Conservation (phyloP, 2,797 vertebrate species). For the Sebastes iracundus region DNA sequence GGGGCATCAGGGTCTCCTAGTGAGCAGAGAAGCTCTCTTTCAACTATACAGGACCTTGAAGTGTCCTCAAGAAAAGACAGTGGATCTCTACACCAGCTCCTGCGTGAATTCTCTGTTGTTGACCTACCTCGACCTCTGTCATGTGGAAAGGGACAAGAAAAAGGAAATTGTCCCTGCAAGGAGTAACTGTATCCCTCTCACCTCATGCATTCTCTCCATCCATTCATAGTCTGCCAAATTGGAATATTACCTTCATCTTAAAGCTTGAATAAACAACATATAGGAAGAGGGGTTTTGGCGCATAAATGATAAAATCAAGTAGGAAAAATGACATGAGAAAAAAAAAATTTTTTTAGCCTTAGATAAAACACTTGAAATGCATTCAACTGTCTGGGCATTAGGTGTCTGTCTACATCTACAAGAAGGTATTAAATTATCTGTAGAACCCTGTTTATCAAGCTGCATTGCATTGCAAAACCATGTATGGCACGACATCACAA, state of each 20-base stretch:
- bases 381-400: neutral
- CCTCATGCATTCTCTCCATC: neutral
- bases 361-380: neutral
- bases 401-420: neutral
- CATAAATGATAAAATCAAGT: neutral
- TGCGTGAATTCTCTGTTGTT: neutral
- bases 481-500: neutral
- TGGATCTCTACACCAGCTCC: neutral
- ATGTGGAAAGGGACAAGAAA: neutral
- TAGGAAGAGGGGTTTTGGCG: neutral
- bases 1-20: neutral
- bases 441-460: neutral
- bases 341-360: neutral
- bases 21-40: neutral
- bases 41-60: neutral
- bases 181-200: neutral
- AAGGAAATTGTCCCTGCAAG: neutral
- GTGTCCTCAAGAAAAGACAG: slow-evolving; percentile 21
- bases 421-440: neutral
- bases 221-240: neutral
- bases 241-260: neutral
- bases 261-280: neutral
- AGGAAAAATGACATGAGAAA: neutral
- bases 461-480: neutral
- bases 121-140: slow-evolving; percentile 24